Percentiles rank a stretch among this genome's conserved stretches.
These are phyloP conservation scores for Arrhopalites spinosus DNA, from an alignment of 2,888 invertebrate species.

Conservation along the genomic window DNA sequence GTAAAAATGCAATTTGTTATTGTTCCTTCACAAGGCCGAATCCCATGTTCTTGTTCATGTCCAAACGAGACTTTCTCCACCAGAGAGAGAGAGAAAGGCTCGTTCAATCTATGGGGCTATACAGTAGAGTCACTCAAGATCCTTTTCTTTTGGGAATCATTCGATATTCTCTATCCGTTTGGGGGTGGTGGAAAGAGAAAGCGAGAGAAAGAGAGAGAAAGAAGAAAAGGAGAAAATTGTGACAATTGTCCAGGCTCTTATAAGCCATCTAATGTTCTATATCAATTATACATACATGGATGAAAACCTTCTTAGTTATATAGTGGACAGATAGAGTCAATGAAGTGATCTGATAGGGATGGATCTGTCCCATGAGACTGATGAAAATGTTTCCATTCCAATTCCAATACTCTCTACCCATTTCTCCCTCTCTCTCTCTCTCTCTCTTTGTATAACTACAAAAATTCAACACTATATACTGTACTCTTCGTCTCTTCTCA, in stretches of 20 bases:
- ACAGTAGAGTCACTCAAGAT: neutral
- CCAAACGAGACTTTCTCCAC: neutral
- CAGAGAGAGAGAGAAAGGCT: neutral
- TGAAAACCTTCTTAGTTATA: too few relatives aligned
- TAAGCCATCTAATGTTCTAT: too few relatives aligned
- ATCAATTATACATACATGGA: too few relatives aligned
- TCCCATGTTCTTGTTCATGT: too few relatives aligned
- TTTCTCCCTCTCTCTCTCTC: neutral
- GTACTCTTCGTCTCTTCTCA: too few relatives aligned
- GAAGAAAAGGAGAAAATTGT: neutral
- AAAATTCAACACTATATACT: too few relatives aligned
- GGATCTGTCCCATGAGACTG: constrained; percentile 12
- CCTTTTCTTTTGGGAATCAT: neutral
- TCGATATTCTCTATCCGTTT: too few relatives aligned
- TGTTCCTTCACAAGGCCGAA: neutral
- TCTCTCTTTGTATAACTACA: neutral
- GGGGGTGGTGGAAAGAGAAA: too few relatives aligned
- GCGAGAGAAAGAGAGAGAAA: too few relatives aligned
- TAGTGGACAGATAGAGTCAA: constrained; percentile 7
- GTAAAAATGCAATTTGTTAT: constrained; percentile 10
- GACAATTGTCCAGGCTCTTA: neutral
- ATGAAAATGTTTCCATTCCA: constrained; percentile 18
- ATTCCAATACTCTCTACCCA: neutral
- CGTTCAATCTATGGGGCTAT: neutral
- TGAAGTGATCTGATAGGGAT: constrained; percentile 21